Base-by-base conservation (phyloP, 2,797 vertebrate genomes). In the Cryptoblepharus egeriae region DNA sequence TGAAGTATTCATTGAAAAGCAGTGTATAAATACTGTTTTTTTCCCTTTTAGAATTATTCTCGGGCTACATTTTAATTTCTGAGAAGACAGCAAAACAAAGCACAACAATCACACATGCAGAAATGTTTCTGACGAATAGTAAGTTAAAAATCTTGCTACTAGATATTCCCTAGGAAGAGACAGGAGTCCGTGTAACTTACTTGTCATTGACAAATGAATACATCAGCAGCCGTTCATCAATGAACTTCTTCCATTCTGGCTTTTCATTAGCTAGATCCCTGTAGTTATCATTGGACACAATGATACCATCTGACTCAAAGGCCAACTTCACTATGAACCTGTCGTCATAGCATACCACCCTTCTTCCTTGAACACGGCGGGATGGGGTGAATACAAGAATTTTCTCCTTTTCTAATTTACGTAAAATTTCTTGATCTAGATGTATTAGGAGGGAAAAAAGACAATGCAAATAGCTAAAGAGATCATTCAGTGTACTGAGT, bases 191-290 rank as follows among this genome's bases (percentile, higher is more conserved):
- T 63, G 80, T 28, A 12, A 91, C 98, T 97, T 96, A 99, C 98
- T 99, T 99, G 96, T 99, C 98, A 80, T 99, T 99, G 84, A 99
- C 98, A 90, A 99, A 99, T 2, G 98, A 99, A 93, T 99, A 99
- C 98, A 99, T 99, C 86, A 99, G 95, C 83, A 99, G 94, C 52
- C 98, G 97, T 79, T 99, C 97, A 52, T 99, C 98, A 69, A 99
- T 98, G 93, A 99, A 99, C 90, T 98, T 99, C 96, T 99, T 99
- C 98, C 98, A 99, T 88, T 99, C 98, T 1, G 98, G 98, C 85
- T 99, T 99, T 90, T 99, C 98, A 76, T 99, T 99, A 73, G 98
- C 98, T 68, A 99, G 93, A 88, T 99, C 98, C 52, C 98, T 97
- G 95, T 99, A 99, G 96, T 99, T 99, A 90, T 99, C 98, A 2